Conservation (phyloP, 2,797 vertebrate genomes). For the Taeniopygia guttata region DNA sequence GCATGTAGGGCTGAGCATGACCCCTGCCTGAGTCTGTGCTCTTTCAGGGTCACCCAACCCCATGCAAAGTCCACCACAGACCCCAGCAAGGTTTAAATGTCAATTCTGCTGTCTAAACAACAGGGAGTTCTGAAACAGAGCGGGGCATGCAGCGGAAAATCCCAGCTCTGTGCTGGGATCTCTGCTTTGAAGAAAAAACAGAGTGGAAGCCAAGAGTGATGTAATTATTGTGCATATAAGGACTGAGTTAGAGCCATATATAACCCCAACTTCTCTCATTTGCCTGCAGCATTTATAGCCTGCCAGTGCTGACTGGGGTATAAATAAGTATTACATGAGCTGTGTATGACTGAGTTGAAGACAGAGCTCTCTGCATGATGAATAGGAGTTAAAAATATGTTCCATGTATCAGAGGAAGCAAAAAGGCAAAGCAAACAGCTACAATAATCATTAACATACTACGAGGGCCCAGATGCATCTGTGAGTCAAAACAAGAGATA, state of each 20-base stretch:
- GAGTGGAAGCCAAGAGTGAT: not conserved
- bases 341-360: not conserved
- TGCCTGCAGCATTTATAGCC: not conserved
- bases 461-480: not conserved
- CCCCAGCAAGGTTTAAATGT: not conserved
- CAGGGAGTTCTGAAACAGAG: not conserved
- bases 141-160: not conserved
- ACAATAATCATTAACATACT: constrained; percentile 21
- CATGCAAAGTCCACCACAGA: not conserved
- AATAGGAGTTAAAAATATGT: constrained; percentile 33
- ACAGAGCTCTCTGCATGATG: not conserved
- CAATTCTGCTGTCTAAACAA: fast-evolving
- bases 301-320: not conserved
- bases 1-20: not conserved
- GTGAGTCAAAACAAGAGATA: not conserved
- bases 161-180: not conserved
- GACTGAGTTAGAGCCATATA: not conserved
- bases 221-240: not conserved
- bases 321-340: not conserved
- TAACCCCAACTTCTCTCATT: not conserved
- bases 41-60: not conserved
- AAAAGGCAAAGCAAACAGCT: constrained; percentile 24
- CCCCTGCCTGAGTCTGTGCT: not conserved
- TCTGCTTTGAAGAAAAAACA: fast-evolving
- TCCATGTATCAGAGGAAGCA: not conserved